A percentile compares a stretch with the other conserved stretches of the same genome.
Conservation (phyloP, 2,888 invertebrate species). For the Lasioglossum pauxillum region DNA sequence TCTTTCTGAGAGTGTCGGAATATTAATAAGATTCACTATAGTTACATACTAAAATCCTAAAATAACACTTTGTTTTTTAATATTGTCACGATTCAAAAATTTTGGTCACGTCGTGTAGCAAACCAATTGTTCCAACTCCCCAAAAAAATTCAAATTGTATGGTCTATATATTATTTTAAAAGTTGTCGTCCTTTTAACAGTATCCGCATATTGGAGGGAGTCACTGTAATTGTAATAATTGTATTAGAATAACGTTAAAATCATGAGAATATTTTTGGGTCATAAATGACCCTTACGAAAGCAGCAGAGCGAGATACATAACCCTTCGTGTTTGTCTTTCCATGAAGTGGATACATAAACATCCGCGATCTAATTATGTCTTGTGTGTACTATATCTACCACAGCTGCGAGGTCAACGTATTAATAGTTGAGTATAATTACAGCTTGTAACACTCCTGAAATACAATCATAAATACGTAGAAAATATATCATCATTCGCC, state of each 20-base stretch:
- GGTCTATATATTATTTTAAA: no score
- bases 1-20: no score
- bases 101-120: no score
- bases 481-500: not conserved
- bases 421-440: not conserved
- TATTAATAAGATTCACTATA: no score
- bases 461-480: not conserved
- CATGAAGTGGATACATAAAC: conserved; percentile 1
- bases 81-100: no score
- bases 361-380: not conserved
- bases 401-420: not conserved
- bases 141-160: no score
- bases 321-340: not conserved
- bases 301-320: not conserved
- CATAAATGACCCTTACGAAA: not conserved
- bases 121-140: no score
- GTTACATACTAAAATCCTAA: no score
- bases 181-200: no score
- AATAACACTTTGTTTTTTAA: no score
- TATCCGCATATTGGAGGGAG: no score
- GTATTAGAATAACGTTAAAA: not conserved
- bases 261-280: not conserved
- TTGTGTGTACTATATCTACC: not conserved
- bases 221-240: no score
- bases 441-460: not conserved